These are phyloP conservation scores for Python bivittatus DNA, from an alignment of 2,113 vertebrate genomes.

Conservation along the genomic window DNA sequence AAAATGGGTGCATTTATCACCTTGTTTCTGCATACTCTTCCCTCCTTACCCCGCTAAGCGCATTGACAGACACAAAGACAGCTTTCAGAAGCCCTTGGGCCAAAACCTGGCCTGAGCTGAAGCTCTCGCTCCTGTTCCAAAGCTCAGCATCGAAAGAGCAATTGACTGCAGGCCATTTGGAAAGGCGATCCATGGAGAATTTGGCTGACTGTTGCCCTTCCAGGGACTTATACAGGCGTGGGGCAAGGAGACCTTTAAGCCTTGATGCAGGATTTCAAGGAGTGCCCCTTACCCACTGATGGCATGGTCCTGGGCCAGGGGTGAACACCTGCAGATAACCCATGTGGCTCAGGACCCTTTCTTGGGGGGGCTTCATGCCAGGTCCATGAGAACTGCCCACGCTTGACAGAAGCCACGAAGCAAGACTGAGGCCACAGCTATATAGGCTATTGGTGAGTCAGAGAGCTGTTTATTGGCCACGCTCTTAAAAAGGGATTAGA, in stretches of 20 bases:
- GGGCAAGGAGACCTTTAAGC: background rate
- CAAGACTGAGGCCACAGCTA: background rate
- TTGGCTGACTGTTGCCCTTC: background rate
- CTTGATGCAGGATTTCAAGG: background rate
- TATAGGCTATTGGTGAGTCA: background rate
- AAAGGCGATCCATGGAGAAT: no score
- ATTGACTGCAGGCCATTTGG: no score
- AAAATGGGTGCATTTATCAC: no score
- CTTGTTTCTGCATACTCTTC: no score
- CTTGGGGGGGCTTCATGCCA: background rate
- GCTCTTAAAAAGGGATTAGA: background rate
- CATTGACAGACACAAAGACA: no score
- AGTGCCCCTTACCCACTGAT: background rate
- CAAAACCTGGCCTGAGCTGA: no score
- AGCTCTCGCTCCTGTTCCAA: no score
- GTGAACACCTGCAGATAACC: background rate
- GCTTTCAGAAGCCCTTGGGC: no score
- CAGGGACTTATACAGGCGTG: no score
- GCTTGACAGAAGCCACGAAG: background rate
- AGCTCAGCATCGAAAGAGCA: no score
- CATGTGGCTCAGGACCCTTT: background rate
- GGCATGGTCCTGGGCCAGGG: background rate
- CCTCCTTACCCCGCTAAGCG: no score
- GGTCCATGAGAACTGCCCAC: background rate
- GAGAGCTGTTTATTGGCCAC: slow-evolving; percentile 5